Conservation (phyloP, 2,797 vertebrate species). For the Pitangus sulphuratus region DNA sequence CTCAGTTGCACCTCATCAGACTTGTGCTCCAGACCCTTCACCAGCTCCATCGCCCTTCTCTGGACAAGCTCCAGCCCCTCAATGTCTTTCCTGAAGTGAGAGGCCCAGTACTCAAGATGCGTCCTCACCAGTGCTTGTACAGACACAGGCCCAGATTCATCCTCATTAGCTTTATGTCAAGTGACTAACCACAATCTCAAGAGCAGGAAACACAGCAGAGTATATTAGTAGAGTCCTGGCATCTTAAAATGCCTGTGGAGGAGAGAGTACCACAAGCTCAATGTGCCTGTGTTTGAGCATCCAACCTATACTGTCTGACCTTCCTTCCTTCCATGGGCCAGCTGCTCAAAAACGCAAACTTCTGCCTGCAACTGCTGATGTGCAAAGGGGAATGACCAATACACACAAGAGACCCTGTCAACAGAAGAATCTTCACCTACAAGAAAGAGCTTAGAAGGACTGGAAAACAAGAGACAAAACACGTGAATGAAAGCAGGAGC, state of each 20-base stretch:
- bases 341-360: not conserved
- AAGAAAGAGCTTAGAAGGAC: not conserved
- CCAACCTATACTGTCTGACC: not conserved
- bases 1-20: not conserved
- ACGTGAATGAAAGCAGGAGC: not conserved
- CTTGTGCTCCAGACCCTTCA: not conserved
- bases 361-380: not conserved
- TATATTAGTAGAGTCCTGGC: not conserved
- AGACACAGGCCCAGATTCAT: not conserved
- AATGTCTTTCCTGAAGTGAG: not conserved
- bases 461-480: not conserved
- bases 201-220: not conserved
- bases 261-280: not conserved
- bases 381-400: not conserved
- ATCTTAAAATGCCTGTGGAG: not conserved
- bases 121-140: not conserved
- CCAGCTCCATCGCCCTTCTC: not conserved
- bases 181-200: not conserved
- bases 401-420: not conserved
- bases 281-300: not conserved
- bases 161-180: not conserved
- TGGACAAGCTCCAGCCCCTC: not conserved
- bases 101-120: accelerated
- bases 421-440: not conserved
- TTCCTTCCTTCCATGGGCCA: not conserved